Percentiles rank a stretch among this genome's conserved stretches.
These are phyloP conservation scores for Microcebus ravelobensis DNA, from an alignment of 2,113 vertebrate species.

Conservation along the genomic window DNA sequence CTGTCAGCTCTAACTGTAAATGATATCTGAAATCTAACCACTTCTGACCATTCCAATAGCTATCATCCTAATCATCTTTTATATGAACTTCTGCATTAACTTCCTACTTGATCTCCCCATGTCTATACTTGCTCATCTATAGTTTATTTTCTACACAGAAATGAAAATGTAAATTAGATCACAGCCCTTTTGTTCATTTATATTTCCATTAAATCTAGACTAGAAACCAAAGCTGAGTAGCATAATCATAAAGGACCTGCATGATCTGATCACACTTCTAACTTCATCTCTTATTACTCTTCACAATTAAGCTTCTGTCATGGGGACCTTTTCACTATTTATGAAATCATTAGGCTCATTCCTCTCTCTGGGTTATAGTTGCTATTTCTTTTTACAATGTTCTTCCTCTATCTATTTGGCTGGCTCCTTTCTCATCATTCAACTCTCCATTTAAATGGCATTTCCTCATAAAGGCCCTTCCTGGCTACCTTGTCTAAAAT, in stretches of 20 bases:
- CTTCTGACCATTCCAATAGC: background rate
- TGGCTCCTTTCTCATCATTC: background rate
- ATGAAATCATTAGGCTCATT: background rate
- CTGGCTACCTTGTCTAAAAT: background rate
- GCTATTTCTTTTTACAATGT: background rate
- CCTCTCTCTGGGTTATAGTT: background rate
- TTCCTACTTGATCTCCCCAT: background rate
- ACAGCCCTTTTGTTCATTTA: background rate
- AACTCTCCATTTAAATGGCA: background rate
- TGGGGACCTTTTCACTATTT: background rate
- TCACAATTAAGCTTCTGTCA: background rate
- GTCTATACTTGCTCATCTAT: background rate
- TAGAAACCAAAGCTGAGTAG: background rate
- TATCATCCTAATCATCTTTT: background rate
- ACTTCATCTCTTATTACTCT: background rate
- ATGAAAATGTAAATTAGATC: background rate
- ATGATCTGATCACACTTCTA: background rate
- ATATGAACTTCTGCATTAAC: background rate
- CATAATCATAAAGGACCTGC: background rate
- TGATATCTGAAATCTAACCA: background rate
- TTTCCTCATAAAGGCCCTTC: background rate
- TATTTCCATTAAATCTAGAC: background rate
- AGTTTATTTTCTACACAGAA: conserved; percentile 6
- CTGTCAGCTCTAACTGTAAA: background rate
- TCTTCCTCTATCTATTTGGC: background rate